Percentiles rank a stretch among this genome's conserved stretches.
phyloP scores from a whole-genome alignment of 2,113 vertebrate species.

The Tinamus guttatus region DNA sequence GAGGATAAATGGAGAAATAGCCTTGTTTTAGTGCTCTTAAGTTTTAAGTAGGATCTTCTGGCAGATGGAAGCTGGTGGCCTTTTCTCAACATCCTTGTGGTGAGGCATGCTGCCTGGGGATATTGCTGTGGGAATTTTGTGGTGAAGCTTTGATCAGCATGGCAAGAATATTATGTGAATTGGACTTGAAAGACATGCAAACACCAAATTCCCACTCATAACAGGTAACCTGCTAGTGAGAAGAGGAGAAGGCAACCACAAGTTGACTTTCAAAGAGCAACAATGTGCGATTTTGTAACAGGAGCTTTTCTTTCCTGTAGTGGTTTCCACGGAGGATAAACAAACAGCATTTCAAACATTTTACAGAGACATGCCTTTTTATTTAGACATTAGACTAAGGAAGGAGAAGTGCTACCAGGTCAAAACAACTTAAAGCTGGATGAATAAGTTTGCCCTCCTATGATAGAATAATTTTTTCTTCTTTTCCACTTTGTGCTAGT shows the following conservation, averaged over 20 bases:
- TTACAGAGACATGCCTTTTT: not conserved
- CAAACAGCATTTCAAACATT: not conserved
- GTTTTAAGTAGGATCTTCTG: not conserved
- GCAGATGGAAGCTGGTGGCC: not conserved
- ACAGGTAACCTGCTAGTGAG: not conserved
- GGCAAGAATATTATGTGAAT: rapidly evolving
- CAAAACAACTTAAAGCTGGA: not conserved
- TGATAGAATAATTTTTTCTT: not conserved
- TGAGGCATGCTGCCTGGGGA: not conserved
- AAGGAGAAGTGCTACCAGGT: not conserved
- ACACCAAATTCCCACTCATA: not conserved
- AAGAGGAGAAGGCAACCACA: not conserved
- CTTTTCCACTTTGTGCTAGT: not conserved
- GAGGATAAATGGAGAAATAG: not conserved
- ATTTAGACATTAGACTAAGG: not conserved
- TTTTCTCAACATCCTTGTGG: not conserved
- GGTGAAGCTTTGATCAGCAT: not conserved
- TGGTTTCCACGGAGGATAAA: not conserved
- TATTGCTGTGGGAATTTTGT: not conserved
- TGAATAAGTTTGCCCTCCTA: not conserved
- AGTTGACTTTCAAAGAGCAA: not conserved
- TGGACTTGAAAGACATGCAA: rapidly evolving
- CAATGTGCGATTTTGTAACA: not conserved
- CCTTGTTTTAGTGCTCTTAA: not conserved
- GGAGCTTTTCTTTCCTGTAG: not conserved